Base-by-base conservation (phyloP, 2,113 vertebrate species). In the Prionailurus viverrinus region DNA sequence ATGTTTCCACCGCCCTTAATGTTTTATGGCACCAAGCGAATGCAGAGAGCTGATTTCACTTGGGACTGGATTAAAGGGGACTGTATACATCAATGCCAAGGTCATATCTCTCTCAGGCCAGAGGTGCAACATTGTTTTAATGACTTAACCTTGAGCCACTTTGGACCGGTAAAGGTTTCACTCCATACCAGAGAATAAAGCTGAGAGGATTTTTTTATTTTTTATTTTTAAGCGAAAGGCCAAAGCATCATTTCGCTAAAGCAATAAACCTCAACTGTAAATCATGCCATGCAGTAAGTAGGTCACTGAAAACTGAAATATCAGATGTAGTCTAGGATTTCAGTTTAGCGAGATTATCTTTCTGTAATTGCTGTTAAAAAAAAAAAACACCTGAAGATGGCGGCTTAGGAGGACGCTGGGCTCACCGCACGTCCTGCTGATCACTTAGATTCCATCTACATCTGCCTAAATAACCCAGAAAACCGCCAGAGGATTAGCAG, bases 231-330 rank as follows among this genome's bases (percentile, higher is more conserved):
- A 93, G 73, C 69, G 19, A 85, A 91, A 0, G 19, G 89, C 69
- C 58, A 80, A 92, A 96, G 58, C 68, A 76, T 90, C 58, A 94
- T 91, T 95, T 95, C 36, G 29, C 86, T 94, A 93, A 90, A 76
- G 41, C 89, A 80, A 66, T 97, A 94, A 95, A 80, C 82, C 89
- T 82, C 68, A 48, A 31, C 55, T 71, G 63, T 91, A 97, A 97
- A 97, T 95, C 91, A 79, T 68, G 78, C 91, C 73, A 66, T 21
- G 6, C 23, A 8, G 53, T 86, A 98, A 98, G 93, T 91, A 97
- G 97, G 98, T 97, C 95, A 97, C 73, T 78, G 94, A 87, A 98
- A 94, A 97, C 21, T 63, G 81, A 97, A 97, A 94, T 96, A 97
- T 85, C 94, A 96, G 95, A 94, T 95, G 58, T 66, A 71, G 92